Percentiles rank a stretch among this genome's conserved stretches.
Conservation (phyloP, 2,113 vertebrate species). For the Harpagus bidentatus region DNA sequence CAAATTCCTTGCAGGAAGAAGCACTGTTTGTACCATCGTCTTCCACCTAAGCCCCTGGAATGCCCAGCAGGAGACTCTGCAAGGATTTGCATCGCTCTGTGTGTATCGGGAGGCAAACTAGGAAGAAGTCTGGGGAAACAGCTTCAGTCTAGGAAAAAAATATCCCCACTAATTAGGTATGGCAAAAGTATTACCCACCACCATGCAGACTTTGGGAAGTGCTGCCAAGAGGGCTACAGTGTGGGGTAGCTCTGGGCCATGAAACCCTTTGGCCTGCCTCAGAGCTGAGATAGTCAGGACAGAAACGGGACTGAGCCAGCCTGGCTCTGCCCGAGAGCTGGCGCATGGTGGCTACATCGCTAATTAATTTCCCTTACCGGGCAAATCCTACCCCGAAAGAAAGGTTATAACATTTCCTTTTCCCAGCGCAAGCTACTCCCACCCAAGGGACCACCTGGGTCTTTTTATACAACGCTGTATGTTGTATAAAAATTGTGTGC, state of each 20-base stretch:
- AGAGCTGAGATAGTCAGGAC: not conserved
- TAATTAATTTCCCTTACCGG: not conserved
- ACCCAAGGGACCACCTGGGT: not conserved
- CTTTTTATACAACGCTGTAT: not conserved
- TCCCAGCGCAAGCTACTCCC: not conserved
- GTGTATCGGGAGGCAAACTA: fast-evolving
- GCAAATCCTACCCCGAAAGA: not conserved
- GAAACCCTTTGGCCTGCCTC: not conserved
- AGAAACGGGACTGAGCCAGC: not conserved
- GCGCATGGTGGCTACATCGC: not conserved
- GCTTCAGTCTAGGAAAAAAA: not conserved
- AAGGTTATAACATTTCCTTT: not conserved
- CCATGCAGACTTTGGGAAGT: not conserved
- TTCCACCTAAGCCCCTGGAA: not conserved
- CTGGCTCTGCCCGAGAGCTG: not conserved
- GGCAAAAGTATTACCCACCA: not conserved
- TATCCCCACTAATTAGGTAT: not conserved
- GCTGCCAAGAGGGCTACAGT: not conserved
- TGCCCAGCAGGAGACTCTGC: not conserved
- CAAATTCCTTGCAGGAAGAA: not conserved
- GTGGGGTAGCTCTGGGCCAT: not conserved
- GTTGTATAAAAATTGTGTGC: not conserved
- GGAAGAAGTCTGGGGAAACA: not conserved
- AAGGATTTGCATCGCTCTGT: not conserved
- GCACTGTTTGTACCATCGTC: not conserved